Evolutionary conservation across 2,113 vertebrate species (phyloP).

Genomic region (Trematocara marginatum): DNA sequence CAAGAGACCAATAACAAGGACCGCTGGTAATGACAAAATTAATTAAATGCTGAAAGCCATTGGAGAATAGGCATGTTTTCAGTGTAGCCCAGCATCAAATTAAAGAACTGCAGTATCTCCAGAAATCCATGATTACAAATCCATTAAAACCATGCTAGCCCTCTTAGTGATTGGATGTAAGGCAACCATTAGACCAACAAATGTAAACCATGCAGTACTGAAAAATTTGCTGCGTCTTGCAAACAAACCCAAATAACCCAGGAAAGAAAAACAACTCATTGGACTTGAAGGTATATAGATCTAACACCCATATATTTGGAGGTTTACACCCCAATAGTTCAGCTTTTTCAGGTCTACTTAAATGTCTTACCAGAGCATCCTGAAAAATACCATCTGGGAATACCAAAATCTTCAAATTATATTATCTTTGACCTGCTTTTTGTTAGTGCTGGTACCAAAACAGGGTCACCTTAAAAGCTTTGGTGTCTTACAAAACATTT

Average conservation of each 20-base stretch:
- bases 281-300: neutral
- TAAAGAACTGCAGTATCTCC: neutral
- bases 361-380: neutral
- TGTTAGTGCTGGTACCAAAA: neutral
- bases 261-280: neutral
- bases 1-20: constrained; percentile 43
- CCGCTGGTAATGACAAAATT: constrained; percentile 23
- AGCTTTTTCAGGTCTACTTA: neutral
- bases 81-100: constrained; percentile 21
- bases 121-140: constrained; percentile 15
- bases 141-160: neutral
- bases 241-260: neutral
- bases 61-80: constrained; percentile 22
- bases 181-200: neutral
- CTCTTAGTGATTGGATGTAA: neutral
- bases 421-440: neutral
- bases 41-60: constrained; percentile 27
- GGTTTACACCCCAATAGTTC: neutral
- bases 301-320: neutral
- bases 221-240: neutral
- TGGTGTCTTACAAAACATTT: neutral
- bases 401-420: neutral
- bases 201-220: neutral
- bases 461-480: neutral
- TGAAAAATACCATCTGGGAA: neutral